Evolutionary conservation across 2,888 invertebrate genomes (phyloP), one percentile per base, ranked within the genome.

Genomic region (Tenthredo scrophulariae): DNA sequence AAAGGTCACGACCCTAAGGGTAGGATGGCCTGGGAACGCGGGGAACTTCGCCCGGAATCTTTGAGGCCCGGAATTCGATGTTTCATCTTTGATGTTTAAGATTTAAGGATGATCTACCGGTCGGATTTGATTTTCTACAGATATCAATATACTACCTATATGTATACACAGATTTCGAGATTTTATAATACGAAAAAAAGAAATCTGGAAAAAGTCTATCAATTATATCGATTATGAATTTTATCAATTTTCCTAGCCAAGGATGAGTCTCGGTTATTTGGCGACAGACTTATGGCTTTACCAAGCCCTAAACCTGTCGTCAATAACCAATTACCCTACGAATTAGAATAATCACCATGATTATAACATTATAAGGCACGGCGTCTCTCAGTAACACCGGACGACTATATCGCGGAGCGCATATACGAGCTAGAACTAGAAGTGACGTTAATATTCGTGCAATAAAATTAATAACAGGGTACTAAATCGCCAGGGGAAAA

Each of bases 321-420:
- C 85, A 87, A 85, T 88, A 87, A 85, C 88, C 89, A 89, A 89
- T 90, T 88, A 89, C 88, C 89, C 88, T 88, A 89, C 87, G 90
- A 89, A 90, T 90, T 89, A 89, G 88, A 84, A 37, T 84, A 80
- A 84, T 84, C 85, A 80, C 83, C 62, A 37, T 43, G 37, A 58
- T 84, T 58, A 84, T 58, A 18, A 46, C 22, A 58, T 84, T 58
- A 84, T 58, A 18, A 46, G 33, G 22, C 82, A 50, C 75, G 43
- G 74, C 54, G 72, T 54, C 54, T 70, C 70, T n/a, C n/a, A 83
- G 33, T 67, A 84, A 70, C 72, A 46, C 29, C 29, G 33, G 46
- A 70, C 72, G 65, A 70, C 67, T 74, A 40, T 40, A 74, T 67
- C 74, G 40, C 43, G 10, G 3, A 10, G 74, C 13, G 74, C 13